Evolutionary conservation across 2,888 invertebrate species (phyloP).

Genomic region (Onchidella celtica): DNA sequence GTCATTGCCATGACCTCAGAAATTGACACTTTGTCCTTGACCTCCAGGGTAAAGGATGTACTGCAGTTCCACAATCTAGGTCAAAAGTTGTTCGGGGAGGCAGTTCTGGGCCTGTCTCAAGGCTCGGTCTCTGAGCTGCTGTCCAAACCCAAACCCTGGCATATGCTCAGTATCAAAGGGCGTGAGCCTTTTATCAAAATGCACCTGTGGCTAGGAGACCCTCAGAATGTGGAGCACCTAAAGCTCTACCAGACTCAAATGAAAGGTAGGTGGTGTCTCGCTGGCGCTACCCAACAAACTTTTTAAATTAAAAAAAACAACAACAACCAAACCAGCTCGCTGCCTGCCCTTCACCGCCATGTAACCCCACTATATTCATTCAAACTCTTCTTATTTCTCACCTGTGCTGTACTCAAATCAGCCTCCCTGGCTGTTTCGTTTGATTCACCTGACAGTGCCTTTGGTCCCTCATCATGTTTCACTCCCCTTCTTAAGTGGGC

Average conservation of each 20-base stretch:
- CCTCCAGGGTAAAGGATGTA: conserved; percentile 98
- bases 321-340: conserved; percentile 7
- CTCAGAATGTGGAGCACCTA: conserved; percentile 95
- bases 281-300: conserved; percentile 40
- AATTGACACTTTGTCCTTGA: conserved; percentile 96
- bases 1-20: conserved; percentile 98
- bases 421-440: conserved; percentile 8
- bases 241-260: conserved; percentile 83
- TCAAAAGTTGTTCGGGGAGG: conserved; percentile 98
- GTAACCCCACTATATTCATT: conserved; percentile 40
- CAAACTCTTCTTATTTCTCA: background rate
- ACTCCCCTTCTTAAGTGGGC: no score
- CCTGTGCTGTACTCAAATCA: no score
- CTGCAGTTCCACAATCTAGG: conserved; percentile 97
- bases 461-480: no score
- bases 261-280: conserved; percentile 74
- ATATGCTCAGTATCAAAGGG: conserved; percentile 98
- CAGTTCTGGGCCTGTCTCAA: conserved; percentile 96
- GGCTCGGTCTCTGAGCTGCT: conserved; percentile 96
- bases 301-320: conserved; percentile 6
- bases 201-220: conserved; percentile 97
- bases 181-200: conserved; percentile 85
- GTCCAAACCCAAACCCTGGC: conserved; percentile 99
- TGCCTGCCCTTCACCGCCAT: conserved; percentile 40
- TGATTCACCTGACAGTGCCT: background rate